Conservation (phyloP, 2,888 invertebrate genomes). For the Baronia brevicornis region DNA sequence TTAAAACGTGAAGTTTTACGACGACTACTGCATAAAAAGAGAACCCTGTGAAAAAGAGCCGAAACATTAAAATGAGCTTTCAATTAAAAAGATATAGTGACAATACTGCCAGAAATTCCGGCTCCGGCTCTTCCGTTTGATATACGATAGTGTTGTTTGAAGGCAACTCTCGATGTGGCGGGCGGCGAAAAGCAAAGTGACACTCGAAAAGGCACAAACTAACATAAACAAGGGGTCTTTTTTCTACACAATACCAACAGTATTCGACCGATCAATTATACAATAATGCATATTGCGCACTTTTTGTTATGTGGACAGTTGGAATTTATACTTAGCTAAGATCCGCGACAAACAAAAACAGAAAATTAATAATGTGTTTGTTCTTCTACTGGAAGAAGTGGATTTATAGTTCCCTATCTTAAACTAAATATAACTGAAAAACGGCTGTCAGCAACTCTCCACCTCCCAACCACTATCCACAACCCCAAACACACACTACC, state of each 20-base stretch:
- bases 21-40: slow-evolving; percentile 53
- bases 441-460: no score
- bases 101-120: slow-evolving; percentile 56
- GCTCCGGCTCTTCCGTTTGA: slow-evolving; percentile 52
- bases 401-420: no score
- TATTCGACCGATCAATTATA: slow-evolving; percentile 15
- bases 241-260: slow-evolving; percentile 43
- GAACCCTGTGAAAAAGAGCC: slow-evolving; percentile 41
- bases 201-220: slow-evolving; percentile 73
- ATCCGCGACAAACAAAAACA: no score
- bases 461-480: no score
- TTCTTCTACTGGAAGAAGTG: no score
- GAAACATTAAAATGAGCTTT: slow-evolving; percentile 60
- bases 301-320: no score
- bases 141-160: slow-evolving; percentile 69
- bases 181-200: slow-evolving; percentile 71
- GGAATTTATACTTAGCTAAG: no score
- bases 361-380: no score
- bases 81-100: slow-evolving; percentile 68
- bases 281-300: slow-evolving; percentile 3
- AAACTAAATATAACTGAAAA: no score
- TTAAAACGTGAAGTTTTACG: slow-evolving; percentile 56
- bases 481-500: no score
- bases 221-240: slow-evolving; percentile 60
- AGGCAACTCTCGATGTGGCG: slow-evolving; percentile 48